Base-by-base conservation (phyloP, 2,888 invertebrate species). In the Platycnemis pennipes region DNA sequence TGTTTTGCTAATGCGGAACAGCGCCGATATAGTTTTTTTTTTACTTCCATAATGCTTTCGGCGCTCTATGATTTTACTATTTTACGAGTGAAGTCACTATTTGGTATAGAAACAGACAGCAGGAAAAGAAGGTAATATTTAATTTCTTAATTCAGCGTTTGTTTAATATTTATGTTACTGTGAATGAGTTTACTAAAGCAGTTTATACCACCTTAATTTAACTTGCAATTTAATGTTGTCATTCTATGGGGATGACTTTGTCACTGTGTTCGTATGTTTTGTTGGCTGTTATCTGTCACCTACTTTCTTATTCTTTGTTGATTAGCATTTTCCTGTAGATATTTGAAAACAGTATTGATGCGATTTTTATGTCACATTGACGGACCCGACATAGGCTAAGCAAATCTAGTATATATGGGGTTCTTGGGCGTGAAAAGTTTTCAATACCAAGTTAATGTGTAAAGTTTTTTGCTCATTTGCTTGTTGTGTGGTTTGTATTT, bases 121-220 rank as follows among this genome's bases (percentile, higher is more conserved):
- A 63, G 91, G 11, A 91, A 91, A 91, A 56, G 91, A 22, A 91
- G 91, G 91, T 91, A 63, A 63, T n/a, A 37, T 56, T 56, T 42
- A 1, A 31, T 56, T 37, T 8, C 42, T 44, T 44, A 22, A 31
- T 69, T 11, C 19, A 44, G 37, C 26, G 16, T n/a, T 31, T 31
- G 7, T 91, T 26, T 3, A n/a, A 2, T 63, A 31, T 0, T 13
- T 13, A 8, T 49, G 37, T 37, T 37, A 22, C 0, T 16, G 49
- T 87, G 13, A 3, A 5, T 11, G 22, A 2, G n/a, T 1, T 3
- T 46, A 49, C n/a, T 13, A 0, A 0, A 31, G 46, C n/a, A 7
- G 3, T 26, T 13, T 46, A 11, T 26, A 26, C 46, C 7, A 22
- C n/a, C 5, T 22, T 3, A 5, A 45, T 13, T 46, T 31, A 8